Base-by-base conservation (phyloP, 2,888 invertebrate species). In the Blera fallax region DNA sequence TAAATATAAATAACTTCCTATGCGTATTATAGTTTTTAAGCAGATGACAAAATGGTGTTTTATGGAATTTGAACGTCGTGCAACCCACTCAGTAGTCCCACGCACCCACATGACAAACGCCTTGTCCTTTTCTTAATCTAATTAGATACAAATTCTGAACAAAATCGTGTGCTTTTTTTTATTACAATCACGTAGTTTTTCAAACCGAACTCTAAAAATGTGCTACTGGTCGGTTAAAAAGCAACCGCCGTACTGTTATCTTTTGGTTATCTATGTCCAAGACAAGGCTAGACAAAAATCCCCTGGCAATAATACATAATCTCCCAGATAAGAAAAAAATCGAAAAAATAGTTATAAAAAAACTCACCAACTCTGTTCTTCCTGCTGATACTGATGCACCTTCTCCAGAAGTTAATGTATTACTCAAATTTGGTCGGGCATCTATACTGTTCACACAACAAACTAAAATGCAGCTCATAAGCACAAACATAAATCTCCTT, bases 381-480 rank as follows among this genome's bases (percentile, higher is more conserved):
- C 27, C 65, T 1, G 50, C 8, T 70, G 67, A n/a, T 45, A 69
- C 29, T 8, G 73, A 54, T 2, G 73, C 77, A 65, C 81, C 67
- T 3, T 37, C 84, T 50, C 56, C 85, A n/a, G 37, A 73, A 65
- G 56, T 78, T 8, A 24, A 14, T n/a, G 72, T 18, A 14, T 76
- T 50, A 56, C 81, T 88, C 48, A 87, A 69, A 87, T 92, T 91
- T 88, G 92, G 92, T 88, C 92, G 91, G 85, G 90, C 91, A 82
- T 91, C 91, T 78, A 88, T 89, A 85, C 90, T 88, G 87, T 87
- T 87, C 3, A 89, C 29, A 78, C 89, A 89, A 70, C 89, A 89
- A 82, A 91, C 88, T 72, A 90, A 84, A 64, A 90, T 82, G 70
- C 65, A 87, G 70, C 76, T 76, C 77, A 83, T 32, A 56, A 83